A percentile compares a stretch with the other conserved stretches of the same genome.
Evolutionary conservation across 1,140 invertebrate species (phyloP).

Genomic region (Spodoptera frugiperda): DNA sequence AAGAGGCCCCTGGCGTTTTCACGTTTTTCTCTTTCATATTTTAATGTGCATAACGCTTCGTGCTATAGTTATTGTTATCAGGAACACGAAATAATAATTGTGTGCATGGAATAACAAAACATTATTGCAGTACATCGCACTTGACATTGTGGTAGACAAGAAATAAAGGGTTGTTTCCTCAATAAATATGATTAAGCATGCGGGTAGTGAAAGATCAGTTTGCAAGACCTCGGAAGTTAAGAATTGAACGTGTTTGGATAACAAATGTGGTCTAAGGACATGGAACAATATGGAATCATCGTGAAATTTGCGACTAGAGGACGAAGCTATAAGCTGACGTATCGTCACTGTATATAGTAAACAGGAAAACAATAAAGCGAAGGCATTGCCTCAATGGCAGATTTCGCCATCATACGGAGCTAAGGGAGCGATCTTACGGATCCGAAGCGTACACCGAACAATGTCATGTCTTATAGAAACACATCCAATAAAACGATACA

Average conservation of each 20-base stretch:
- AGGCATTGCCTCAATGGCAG: conserved; percentile 1
- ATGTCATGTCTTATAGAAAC: conserved; percentile 28
- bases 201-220: conserved; percentile 39
- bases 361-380: conserved; percentile 23
- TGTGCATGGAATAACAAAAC: conserved; percentile 11
- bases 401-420: conserved; percentile 4
- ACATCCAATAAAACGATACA: conserved; percentile 49
- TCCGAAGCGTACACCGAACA: not conserved
- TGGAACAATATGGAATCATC: conserved; percentile 26
- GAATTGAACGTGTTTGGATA: conserved; percentile 28
- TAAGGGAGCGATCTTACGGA: conserved; percentile 14
- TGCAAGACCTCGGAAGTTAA: conserved; percentile 23
- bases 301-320: conserved; percentile 21
- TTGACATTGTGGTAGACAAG: conserved; percentile 36
- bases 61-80: conserved; percentile 27
- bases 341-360: not conserved
- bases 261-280: conserved; percentile 7
- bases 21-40: conserved; percentile 44
- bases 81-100: conserved; percentile 29
- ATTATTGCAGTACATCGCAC: conserved; percentile 20
- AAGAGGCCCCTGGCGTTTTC: conserved; percentile 39
- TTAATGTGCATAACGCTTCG: conserved; percentile 35
- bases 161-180: conserved; percentile 49
- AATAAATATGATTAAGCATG: conserved; percentile 53
- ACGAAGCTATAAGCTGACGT: not conserved